These are phyloP conservation scores for Tyrannus savana DNA, from an alignment of 2,113 vertebrate species.

Conservation along the genomic window DNA sequence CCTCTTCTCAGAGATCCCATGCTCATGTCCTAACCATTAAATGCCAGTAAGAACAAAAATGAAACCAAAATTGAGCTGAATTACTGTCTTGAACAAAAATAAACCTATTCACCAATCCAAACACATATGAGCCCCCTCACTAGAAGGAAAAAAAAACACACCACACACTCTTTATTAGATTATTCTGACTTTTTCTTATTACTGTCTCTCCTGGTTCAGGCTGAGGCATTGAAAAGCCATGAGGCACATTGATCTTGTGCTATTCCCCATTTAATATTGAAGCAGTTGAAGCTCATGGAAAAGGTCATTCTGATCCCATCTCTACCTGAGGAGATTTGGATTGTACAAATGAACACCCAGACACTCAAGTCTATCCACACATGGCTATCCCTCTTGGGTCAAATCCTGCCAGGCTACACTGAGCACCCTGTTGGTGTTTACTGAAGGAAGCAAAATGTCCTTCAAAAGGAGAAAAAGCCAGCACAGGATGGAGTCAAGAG, in stretches of 20 bases:
- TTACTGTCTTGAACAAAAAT: neutral
- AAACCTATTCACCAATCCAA: neutral
- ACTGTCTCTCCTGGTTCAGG: conserved; percentile 4
- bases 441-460: neutral
- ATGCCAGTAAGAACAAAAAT: neutral
- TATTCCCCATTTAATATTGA: conserved; percentile 13
- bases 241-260: neutral
- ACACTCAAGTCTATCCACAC: neutral
- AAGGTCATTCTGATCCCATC: conserved; percentile 19
- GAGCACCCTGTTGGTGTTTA: neutral
- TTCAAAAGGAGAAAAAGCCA: conserved; percentile 7
- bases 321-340: neutral
- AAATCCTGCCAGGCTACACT: neutral
- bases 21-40: neutral
- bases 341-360: neutral
- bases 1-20: neutral
- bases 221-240: neutral
- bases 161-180: neutral
- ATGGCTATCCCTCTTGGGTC: neutral
- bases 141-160: neutral
- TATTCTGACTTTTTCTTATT: conserved; percentile 44
- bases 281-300: conserved; percentile 11
- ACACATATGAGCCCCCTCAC: neutral
- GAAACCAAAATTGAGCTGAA: neutral
- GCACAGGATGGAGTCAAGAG: neutral